Percentiles rank a stretch among this genome's conserved stretches.
phyloP scores from a whole-genome alignment of 2,797 vertebrate genomes.

The Manis crassicaudata region DNA sequence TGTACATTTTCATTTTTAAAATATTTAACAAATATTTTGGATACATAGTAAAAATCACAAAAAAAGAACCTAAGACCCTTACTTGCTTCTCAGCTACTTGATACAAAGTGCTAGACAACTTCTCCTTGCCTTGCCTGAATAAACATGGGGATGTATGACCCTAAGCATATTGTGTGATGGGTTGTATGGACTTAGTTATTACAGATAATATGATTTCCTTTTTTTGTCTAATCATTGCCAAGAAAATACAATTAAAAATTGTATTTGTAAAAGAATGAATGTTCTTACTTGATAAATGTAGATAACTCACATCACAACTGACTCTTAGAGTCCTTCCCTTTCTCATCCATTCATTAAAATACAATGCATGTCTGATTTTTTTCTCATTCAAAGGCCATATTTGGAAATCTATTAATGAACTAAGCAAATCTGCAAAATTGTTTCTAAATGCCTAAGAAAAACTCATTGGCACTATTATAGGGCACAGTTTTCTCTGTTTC shows the following conservation, averaged over 20 bases:
- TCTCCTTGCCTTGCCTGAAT: not conserved
- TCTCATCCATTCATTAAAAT: conserved; percentile 50
- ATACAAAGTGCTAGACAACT: not conserved
- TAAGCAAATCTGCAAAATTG: conserved; percentile 48
- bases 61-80: conserved; percentile 7
- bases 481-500: conserved; percentile 50
- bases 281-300: conserved; percentile 41
- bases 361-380: conserved; percentile 52
- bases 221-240: conserved; percentile 40
- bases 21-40: conserved; percentile 25
- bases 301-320: conserved; percentile 41
- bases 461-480: not conserved
- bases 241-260: conserved; percentile 59
- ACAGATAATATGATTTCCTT: conserved; percentile 40
- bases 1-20: not conserved
- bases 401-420: conserved; percentile 52
- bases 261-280: conserved; percentile 53
- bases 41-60: not conserved
- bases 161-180: not conserved
- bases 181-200: conserved; percentile 17
- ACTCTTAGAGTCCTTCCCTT: conserved; percentile 33
- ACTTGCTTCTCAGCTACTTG: not conserved
- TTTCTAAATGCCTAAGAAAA: conserved; percentile 20
- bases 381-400: conserved; percentile 34
- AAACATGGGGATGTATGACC: not conserved